Evolutionary conservation across 2,797 vertebrate genomes (phyloP).

Genomic region (Alfaro cultratus): DNA sequence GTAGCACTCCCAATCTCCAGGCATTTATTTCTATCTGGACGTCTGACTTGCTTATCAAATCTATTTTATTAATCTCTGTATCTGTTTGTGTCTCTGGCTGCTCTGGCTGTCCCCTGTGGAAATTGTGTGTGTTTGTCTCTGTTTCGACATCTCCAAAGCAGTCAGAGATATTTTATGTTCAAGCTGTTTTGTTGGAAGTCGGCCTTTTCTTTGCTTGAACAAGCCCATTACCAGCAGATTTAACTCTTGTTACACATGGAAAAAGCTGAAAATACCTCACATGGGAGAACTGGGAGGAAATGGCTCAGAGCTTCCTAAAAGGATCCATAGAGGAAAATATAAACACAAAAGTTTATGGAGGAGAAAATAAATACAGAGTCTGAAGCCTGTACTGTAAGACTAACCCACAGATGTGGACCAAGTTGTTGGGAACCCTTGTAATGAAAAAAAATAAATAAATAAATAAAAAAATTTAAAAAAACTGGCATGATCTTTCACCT

Average conservation of each 20-base stretch:
- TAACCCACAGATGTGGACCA: background rate
- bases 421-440: background rate
- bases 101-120: constrained; percentile 29
- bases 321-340: constrained; percentile 11
- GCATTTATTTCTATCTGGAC: constrained; percentile 53
- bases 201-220: constrained; percentile 1
- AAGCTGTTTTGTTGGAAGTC: constrained; percentile 15
- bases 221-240: constrained; percentile 46
- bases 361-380: constrained; percentile 11
- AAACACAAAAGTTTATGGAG: constrained; percentile 20
- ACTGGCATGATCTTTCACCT: background rate
- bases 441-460: background rate
- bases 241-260: constrained; percentile 29
- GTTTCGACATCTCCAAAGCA: constrained; percentile 29
- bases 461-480: too few relatives aligned
- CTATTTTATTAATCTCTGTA: constrained; percentile 56
- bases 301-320: constrained; percentile 27
- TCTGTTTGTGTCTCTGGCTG: constrained; percentile 46
- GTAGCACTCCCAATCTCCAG: constrained; percentile 46
- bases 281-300: background rate
- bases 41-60: constrained; percentile 44
- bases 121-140: constrained; percentile 26
- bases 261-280: constrained; percentile 23
- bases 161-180: constrained; percentile 17
- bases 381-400: background rate